phyloP scores from a whole-genome alignment of 2,888 invertebrate species.

The Tubiluchus corallicola region DNA sequence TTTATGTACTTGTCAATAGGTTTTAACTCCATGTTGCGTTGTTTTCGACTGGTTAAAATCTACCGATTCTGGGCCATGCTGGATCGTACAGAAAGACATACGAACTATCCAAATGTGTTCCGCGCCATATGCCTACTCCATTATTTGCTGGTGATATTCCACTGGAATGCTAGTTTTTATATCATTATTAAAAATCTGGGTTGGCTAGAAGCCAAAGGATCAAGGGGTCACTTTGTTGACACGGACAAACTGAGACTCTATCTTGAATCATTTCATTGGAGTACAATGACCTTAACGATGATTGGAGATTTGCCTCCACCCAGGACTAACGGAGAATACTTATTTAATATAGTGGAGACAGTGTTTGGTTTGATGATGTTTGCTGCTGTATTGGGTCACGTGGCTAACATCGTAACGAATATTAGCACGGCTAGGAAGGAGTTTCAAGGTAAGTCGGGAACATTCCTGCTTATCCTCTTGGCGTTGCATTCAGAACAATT shows the following conservation, averaged over 20 bases:
- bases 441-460: conserved; percentile 93
- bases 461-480: too few species aligned
- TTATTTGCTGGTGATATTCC: conserved; percentile 71
- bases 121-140: conserved; percentile 28
- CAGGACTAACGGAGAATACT: conserved; percentile 77
- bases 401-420: conserved; percentile 93
- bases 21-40: conserved; percentile 74
- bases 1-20: conserved; percentile 94
- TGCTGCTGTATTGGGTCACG: conserved; percentile 88
- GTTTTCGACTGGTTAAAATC: conserved; percentile 88
- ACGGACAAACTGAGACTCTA: conserved; percentile 67
- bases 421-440: conserved; percentile 92
- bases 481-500: too few species aligned
- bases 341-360: conserved; percentile 84
- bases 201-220: conserved; percentile 86
- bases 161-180: conserved; percentile 98
- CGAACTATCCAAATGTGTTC: conserved; percentile 95
- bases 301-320: conserved; percentile 82
- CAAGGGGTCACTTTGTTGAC: too few species aligned
- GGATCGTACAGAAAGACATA: conserved; percentile 93
- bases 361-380: conserved; percentile 83
- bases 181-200: too few species aligned
- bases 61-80: conserved; percentile 97
- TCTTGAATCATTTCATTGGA: conserved; percentile 95
- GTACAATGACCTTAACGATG: conserved; percentile 82